Percentiles rank a stretch among this genome's conserved stretches.
Conservation (phyloP, 1,140 invertebrate species). For the Sycophaga agraensis region DNA sequence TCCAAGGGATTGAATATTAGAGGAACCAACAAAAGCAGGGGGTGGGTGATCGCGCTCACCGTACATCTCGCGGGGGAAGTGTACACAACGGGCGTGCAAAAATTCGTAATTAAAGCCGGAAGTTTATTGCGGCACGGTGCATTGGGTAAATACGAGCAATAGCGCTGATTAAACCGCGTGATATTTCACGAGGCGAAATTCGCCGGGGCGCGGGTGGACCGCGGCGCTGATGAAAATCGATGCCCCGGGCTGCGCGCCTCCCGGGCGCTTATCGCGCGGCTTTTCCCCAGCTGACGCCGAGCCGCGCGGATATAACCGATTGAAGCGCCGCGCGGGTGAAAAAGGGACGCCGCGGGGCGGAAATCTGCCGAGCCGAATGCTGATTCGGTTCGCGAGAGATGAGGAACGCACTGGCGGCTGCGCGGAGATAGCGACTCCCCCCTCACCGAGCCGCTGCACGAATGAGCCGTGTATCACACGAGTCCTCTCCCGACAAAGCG, state of each 20-base stretch:
- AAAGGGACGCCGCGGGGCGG: background rate
- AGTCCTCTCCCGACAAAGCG: background rate
- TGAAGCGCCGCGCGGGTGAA: background rate
- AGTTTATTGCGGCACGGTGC: background rate
- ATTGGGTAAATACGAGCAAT: constrained; percentile 11
- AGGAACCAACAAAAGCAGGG: background rate
- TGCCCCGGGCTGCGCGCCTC: background rate
- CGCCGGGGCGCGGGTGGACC: background rate
- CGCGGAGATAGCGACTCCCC: background rate
- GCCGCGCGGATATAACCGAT: background rate
- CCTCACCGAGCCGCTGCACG: too few species aligned
- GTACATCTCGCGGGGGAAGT: background rate
- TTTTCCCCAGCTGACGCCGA: constrained; percentile 5
- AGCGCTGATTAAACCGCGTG: constrained; percentile 4
- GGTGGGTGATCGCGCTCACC: too few species aligned
- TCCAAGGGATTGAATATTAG: background rate
- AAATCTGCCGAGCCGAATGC: constrained; percentile 26
- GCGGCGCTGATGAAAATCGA: background rate
- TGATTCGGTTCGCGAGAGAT: too few species aligned
- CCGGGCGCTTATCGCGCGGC: background rate
- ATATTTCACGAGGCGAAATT: constrained; percentile 18
- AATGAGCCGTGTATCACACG: too few species aligned
- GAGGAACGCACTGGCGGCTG: too few species aligned
- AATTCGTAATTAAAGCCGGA: background rate
- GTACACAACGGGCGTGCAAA: background rate